Base-by-base conservation (phyloP, 2,797 vertebrate genomes). In the Spondyliosoma cantharus region DNA sequence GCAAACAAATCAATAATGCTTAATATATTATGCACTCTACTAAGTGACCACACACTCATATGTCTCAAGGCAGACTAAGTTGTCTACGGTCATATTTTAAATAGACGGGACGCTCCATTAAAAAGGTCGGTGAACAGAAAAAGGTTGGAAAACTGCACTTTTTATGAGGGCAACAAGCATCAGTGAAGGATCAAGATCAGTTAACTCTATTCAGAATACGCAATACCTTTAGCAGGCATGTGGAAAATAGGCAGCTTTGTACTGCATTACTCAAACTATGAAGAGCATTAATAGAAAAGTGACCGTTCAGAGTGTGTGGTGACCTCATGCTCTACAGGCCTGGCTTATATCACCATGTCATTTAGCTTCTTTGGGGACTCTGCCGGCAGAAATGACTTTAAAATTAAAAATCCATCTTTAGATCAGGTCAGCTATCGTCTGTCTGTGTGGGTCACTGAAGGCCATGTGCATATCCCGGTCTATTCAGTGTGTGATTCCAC, bases 161-260 rank as follows among this genome's bases (percentile, higher is more conserved):
- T 61, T 54, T 17, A 63, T 71, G 62, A 20, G 15, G 20, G n/a
- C 13, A 12, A 69, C 46, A 8, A 60, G 62, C 22, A 59, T 27
- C 42, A 63, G 62, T 53, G n/a, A 14, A 58, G 20, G 37, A 37
- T 67, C 42, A 48, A 61, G 46, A 50, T 78, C 63, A 45, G 32
- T 69, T 62, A 53, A 22, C 32, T 64, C 43, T n/a, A 58, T 43
- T 20, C 7, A 49, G 15, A 56, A 64, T 5, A 45, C 54, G 17
- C 42, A 43, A 60, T 74, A 45, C 22, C 15, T n/a, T 53, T 42
- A 56, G 24, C 27, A 48, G 50, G 15, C 43, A 11, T 66, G 25
- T 70, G 74, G 64, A 82, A 77, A 77, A 74, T 17, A 48, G 53
- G 42, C 52, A 71, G 52, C 19, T 29, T 58, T 43, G 52, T 20